Base-by-base conservation (phyloP, 1,140 invertebrate species). In the Solenopsis invicta region DNA sequence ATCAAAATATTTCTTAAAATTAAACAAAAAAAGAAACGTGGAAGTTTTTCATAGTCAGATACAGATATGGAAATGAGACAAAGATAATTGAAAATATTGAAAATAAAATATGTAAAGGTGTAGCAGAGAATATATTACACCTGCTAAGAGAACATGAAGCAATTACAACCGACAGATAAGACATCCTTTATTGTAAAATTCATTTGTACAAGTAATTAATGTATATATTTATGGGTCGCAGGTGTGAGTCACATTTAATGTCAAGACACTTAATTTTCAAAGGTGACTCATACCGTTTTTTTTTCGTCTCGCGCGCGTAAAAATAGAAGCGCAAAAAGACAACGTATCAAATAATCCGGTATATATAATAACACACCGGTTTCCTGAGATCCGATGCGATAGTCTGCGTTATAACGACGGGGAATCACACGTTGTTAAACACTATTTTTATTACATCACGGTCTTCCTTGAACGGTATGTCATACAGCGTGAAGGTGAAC, bases 361-460 rank as follows among this genome's bases (percentile, higher is more conserved):
- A 24, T 18, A 34, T 21, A 24, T 18, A 34, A 78, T 34, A 8
- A 21, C 18, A 45, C 8, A 81, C 16, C 34, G 4, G 13, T 45
- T 62, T 18, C 29, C 12, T 12, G 16, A 84, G 34, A 21, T 21
- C 0, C 13, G 8, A 41, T 41, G 21, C 1, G 41, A 34, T 61
- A 16, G 21, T 71, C 45, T 66, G 45, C 29, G 9, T 71, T 29
- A 54, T 41, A 10, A 56, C n/a, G 5, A 34, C 6, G 50, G 67
- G 41, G 80, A 82, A 82, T 45, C 10, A 82, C 67, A n/a, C 29
- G 21, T 9, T n/a, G n/a, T 56, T 24, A 56, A 16, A 16, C 50
- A 45, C 45, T 81, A 18, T 29, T 13, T 48, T 18, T 16, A 24
- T 69, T 81, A 56, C 21, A 50, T 0, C n/a, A 21, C 8, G 80